These are phyloP conservation scores for Chrysomallon squamiferum DNA, from an alignment of 1,140 invertebrate genomes.

Conservation along the genomic window DNA sequence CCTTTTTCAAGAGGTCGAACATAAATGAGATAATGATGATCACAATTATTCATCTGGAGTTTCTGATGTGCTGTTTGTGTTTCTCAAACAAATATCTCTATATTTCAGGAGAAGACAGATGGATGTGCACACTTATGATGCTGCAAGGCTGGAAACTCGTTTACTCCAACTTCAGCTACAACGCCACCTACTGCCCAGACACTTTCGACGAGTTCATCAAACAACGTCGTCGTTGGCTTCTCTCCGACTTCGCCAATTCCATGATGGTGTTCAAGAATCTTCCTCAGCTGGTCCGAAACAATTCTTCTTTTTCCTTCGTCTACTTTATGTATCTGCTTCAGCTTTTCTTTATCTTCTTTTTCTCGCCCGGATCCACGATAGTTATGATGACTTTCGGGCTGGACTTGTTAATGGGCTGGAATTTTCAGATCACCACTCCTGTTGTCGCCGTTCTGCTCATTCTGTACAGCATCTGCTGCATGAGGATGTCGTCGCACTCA, in stretches of 20 bases:
- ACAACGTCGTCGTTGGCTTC: constrained; percentile 65
- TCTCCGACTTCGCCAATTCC: constrained; percentile 72
- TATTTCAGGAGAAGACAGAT: constrained; percentile 38
- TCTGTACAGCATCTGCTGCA: constrained; percentile 16
- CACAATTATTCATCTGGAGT: no score
- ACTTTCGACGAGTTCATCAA: constrained; percentile 38
- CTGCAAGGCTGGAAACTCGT: constrained; percentile 35
- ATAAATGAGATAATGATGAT: no score
- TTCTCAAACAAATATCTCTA: constrained; percentile 5
- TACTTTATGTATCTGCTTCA: constrained; percentile 61
- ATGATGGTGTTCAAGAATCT: constrained; percentile 68
- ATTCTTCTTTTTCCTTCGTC: constrained; percentile 68
- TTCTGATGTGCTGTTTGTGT: not conserved
- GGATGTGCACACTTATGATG: constrained; percentile 51
- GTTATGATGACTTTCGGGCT: constrained; percentile 28
- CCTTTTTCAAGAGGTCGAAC: no score
- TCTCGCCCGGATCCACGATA: constrained; percentile 37
- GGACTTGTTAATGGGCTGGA: constrained; percentile 22
- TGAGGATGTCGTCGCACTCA: constrained; percentile 1
- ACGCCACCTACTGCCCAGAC: constrained; percentile 42
- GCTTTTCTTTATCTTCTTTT: constrained; percentile 33
- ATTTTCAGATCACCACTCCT: constrained; percentile 13
- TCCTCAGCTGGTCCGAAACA: constrained; percentile 65
- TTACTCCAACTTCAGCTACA: constrained; percentile 24
- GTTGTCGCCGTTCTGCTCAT: constrained; percentile 17